Evolutionary conservation across 2,797 vertebrate species (phyloP).

Genomic region (Spatula versicolor): DNA sequence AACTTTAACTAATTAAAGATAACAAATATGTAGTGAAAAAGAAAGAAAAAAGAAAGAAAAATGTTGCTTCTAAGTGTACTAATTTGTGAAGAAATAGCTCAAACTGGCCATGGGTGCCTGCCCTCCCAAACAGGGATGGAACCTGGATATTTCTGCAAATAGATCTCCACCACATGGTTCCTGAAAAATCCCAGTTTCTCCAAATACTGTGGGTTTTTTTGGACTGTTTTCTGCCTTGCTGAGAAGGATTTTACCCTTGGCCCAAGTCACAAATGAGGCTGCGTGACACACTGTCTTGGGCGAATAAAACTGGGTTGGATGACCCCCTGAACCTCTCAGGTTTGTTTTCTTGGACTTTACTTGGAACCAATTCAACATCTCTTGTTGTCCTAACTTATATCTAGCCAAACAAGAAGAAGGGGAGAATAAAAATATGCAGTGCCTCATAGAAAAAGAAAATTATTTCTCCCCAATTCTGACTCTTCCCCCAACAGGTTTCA

Average conservation of each 20-base stretch:
- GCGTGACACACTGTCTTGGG: not conserved
- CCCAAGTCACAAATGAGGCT: not conserved
- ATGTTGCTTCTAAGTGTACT: not conserved
- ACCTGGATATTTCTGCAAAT: not conserved
- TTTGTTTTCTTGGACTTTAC: not conserved
- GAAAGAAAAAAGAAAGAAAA: not conserved
- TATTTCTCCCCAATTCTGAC: not conserved
- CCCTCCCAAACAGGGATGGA: not conserved
- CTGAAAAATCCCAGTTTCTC: not conserved
- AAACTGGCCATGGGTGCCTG: not conserved
- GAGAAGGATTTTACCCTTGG: not conserved
- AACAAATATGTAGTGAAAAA: not conserved
- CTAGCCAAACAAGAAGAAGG: not conserved
- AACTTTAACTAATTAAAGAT: not conserved
- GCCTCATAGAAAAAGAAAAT: conserved; percentile 2
- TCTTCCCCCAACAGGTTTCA: not conserved
- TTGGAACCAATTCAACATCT: not conserved
- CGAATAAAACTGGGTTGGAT: not conserved
- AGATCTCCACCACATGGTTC: not conserved
- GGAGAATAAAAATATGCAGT: not conserved
- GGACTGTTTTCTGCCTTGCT: not conserved
- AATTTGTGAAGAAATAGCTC: not conserved
- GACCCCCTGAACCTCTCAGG: not conserved
- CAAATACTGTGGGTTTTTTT: not conserved
- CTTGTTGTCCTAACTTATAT: not conserved